Conservation (phyloP, 2,113 vertebrate genomes). For the Proteles cristata region DNA sequence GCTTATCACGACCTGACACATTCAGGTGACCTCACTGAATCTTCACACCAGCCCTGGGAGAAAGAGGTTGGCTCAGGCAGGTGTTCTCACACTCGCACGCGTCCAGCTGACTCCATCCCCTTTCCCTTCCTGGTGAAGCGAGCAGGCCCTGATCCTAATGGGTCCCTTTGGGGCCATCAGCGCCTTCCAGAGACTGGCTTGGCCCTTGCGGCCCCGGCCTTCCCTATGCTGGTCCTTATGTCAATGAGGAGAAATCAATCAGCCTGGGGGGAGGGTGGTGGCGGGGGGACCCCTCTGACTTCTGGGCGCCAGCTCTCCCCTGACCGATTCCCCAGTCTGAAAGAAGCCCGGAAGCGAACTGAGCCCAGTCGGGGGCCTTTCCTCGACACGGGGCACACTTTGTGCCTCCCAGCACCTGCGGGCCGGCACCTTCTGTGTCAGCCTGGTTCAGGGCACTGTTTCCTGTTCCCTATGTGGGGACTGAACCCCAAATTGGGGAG, state of each 20-base stretch:
- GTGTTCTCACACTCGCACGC: rapidly evolving
- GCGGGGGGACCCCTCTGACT: not conserved
- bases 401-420: not conserved
- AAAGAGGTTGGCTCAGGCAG: slow-evolving; percentile 56
- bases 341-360: not conserved
- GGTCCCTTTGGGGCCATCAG: not conserved
- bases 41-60: slow-evolving; percentile 63
- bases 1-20: slow-evolving; percentile 58
- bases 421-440: not conserved
- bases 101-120: slow-evolving; percentile 20
- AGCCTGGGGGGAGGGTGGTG: not conserved
- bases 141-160: not conserved
- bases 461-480: not conserved
- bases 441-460: not conserved
- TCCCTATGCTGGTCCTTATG: not conserved
- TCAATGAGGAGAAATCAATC: not conserved
- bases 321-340: not conserved
- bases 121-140: not conserved
- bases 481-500: not conserved
- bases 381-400: not conserved
- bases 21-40: slow-evolving; percentile 74
- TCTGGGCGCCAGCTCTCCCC: not conserved
- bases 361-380: not conserved
- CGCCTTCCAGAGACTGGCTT: not conserved
- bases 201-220: not conserved